phyloP scores from a whole-genome alignment of 2,888 invertebrate species.

The Neria commutata region DNA sequence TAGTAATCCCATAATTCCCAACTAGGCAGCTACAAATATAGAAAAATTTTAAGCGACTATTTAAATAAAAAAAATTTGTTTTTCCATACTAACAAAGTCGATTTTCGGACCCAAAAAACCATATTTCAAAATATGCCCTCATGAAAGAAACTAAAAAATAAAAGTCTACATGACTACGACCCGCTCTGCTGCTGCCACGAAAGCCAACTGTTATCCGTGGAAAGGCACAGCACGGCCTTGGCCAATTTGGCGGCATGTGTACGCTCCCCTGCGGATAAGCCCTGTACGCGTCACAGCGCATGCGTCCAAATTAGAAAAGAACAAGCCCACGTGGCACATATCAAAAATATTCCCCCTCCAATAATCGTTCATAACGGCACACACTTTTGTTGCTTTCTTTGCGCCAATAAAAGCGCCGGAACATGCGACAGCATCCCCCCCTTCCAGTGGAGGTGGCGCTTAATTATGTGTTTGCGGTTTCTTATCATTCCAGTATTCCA shows the following conservation, averaged over 20 bases:
- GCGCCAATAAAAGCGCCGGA: constrained; percentile 15
- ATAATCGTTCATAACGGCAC: not conserved
- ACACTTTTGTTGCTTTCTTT: constrained; percentile 4
- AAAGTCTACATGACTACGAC: too few relatives aligned
- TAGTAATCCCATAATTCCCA: too few relatives aligned
- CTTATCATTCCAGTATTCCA: constrained; percentile 14
- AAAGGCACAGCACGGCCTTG: not conserved
- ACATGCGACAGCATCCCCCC: constrained; percentile 13
- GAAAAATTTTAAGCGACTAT: too few relatives aligned
- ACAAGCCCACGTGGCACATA: constrained; percentile 20
- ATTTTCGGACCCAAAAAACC: too few relatives aligned
- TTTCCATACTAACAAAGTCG: too few relatives aligned
- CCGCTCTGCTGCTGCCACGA: too few relatives aligned
- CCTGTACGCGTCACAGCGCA: constrained; percentile 19
- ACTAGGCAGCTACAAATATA: too few relatives aligned
- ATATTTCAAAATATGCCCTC: too few relatives aligned
- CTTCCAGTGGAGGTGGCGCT: constrained; percentile 38
- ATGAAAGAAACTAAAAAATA: too few relatives aligned
- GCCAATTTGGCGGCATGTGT: not conserved
- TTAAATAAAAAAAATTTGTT: too few relatives aligned
- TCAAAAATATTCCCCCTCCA: not conserved
- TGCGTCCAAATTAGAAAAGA: constrained; percentile 9
- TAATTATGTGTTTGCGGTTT: constrained; percentile 32
- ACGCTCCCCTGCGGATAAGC: not conserved
- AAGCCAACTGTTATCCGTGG: not conserved